Conservation (phyloP, 2,888 invertebrate species). For the Zhengitettix transpicula region DNA sequence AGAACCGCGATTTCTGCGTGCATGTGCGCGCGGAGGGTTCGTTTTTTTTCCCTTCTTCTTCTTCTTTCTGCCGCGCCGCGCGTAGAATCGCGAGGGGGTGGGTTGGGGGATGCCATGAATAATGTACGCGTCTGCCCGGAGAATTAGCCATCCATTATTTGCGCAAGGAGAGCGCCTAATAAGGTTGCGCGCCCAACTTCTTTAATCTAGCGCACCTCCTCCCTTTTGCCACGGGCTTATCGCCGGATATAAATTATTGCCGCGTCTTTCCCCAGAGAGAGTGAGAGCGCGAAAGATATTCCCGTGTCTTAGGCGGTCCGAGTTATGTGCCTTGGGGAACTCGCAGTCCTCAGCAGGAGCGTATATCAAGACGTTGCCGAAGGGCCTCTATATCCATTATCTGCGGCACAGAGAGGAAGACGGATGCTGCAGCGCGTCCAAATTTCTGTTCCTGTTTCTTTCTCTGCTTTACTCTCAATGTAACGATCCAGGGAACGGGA, state of each 20-base stretch:
- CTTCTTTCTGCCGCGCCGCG: background rate
- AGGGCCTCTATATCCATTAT: too few species aligned
- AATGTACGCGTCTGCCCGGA: slow-evolving; percentile 2
- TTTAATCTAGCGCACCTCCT: background rate
- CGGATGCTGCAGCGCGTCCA: too few species aligned
- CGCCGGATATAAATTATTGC: background rate
- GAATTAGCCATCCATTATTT: slow-evolving; percentile 12
- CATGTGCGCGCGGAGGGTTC: background rate
- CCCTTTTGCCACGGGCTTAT: background rate
- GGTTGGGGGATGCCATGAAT: slow-evolving; percentile 5
- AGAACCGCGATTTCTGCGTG: slow-evolving; percentile 9
- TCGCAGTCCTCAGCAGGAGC: too few species aligned
- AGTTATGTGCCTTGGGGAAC: too few species aligned
- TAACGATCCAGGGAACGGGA: too few species aligned
- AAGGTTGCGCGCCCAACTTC: background rate
- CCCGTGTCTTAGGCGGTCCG: too few species aligned
- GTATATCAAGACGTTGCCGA: too few species aligned
- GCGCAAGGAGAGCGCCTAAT: slow-evolving; percentile 3
- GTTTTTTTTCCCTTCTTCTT: slow-evolving; percentile 3
- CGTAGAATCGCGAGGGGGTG: background rate
- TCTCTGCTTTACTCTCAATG: too few species aligned
- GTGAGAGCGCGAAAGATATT: background rate
- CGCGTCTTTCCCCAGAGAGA: background rate
- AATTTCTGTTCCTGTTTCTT: too few species aligned
- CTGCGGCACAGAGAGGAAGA: too few species aligned